Base-by-base conservation (phyloP, 2,797 vertebrate species). In the Helarctos malayanus region DNA sequence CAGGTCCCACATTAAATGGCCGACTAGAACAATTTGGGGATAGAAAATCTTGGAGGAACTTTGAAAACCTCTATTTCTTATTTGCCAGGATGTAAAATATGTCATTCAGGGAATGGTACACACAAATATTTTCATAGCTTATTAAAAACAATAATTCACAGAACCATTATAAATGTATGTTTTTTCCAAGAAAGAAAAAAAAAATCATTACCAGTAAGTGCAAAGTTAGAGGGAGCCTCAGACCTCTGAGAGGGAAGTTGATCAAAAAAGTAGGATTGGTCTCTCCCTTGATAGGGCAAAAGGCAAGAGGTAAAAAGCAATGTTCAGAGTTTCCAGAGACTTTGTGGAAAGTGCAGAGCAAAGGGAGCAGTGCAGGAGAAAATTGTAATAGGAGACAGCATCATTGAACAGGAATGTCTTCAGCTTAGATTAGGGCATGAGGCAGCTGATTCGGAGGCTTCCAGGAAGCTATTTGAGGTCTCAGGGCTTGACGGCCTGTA, bases 61-160 rank as follows among this genome's bases (percentile, higher is more conserved):
- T 52, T 65, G 38, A 82, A 81, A 82, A 81, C 0, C 45, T 49
- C 25, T 78, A n/a, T 93, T 91, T 25, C 10, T 49, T 90, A 18
- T 59, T 59, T 32, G 32, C n/a, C 88, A 76, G 47, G 65, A 92
- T 84, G 2, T 45, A 76, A 92, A 87, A 71, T 59, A 3, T 61
- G 41, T 35, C 23, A 81, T 95, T 92, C 29, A 84, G 15, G 25
- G 21, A 76, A 96, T 59, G 15, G 10, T 68, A 18, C 7, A 79
- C 18, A 76, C 18, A 79, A 75, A 76, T 91, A 91, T 41, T 68
- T 6, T 38, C 45, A 12, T 35, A 79, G 11, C 11, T 89, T 95
- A 80, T 89, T 79, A 78, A 93, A 96, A 95, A 81, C 11, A 89
- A 69, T 65, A 81, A 54, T 47, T 69, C 95, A 81, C 2, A 83